Base-by-base conservation (phyloP, 2,888 invertebrate species). In the Helicoverpa assulta region DNA sequence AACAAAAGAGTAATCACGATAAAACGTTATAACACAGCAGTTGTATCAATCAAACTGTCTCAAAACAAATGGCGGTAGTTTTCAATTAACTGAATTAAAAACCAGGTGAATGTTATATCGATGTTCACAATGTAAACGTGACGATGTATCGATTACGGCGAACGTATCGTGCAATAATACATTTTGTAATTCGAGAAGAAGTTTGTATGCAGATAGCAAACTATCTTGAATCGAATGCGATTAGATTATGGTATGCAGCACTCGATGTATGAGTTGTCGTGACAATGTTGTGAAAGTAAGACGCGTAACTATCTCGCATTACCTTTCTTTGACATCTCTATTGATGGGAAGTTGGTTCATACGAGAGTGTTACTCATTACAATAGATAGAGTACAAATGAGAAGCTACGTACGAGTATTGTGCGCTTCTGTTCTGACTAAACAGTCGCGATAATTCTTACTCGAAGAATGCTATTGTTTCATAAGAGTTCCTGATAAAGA, bases 221-320 rank as follows among this genome's bases (percentile, higher is more conserved):
- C 61, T 62, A 71, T 75, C 16, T 47, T 5, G n/a, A 47, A 75
- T 69, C 26, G 43, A 67, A 53, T 66, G 16, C 53, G 82, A 80
- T 80, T 71, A 80, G 79, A 81, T 81, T 63, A 70, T 70, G 65
- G 56, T 58, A 76, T 54, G 67, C 62, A 62, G 62, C 58, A 70
- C 56, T 67, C 59, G 78, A 81, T 75, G 67, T 73, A 67, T 21
- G 68, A 72, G 76, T 53, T 57, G 67, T 78, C 83, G 81, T 81
- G 83, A 83, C 70, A 76, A 69, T 70, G 67, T 78, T 81, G 81
- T 76, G 82, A 82, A 83, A 82, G 83, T 83, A 54, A 68, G 50
- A 76, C 58, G 63, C 29, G 65, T 67, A 61, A 72, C 62, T 56
- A 54, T 63, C 59, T 55, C 47, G 57, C 65, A 76, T 74, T 65